Conservation (phyloP, 2,797 vertebrate genomes). For the Acipenser oxyrinchus region DNA sequence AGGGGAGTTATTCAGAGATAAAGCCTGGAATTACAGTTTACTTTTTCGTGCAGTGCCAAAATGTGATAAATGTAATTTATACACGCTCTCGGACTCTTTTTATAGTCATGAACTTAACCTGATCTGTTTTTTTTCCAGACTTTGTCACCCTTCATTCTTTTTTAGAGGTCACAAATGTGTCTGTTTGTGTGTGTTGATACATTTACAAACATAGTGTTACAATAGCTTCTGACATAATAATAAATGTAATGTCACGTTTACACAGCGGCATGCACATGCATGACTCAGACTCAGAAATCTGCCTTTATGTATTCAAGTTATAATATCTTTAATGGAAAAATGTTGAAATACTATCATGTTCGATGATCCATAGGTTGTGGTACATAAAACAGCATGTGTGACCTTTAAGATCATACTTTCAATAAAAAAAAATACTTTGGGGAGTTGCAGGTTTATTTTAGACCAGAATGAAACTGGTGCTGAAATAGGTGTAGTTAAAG, state of each 20-base stretch:
- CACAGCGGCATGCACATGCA: conserved; percentile 2
- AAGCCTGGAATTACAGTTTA: conserved; percentile 44
- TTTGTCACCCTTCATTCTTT: conserved; percentile 7
- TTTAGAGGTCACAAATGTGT: conserved; percentile 2
- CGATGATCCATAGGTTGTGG: conserved; percentile 1
- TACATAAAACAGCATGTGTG: conserved; percentile 3
- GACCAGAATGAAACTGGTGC: no score
- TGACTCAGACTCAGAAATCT: not conserved
- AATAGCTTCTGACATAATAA: conserved; percentile 16
- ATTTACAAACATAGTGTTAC: conserved; percentile 1
- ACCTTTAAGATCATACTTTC: not conserved
- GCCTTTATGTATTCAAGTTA: not conserved
- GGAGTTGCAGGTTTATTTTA: no score
- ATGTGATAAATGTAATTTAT: conserved; percentile 10
- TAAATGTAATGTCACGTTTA: conserved; percentile 36
- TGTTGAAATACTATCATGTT: conserved; percentile 1
- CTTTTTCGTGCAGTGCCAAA: conserved; percentile 6
- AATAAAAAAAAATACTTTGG: not conserved
- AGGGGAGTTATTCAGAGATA: conserved; percentile 49
- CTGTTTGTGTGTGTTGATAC: not conserved
- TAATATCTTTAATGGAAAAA: not conserved
- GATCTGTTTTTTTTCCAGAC: conserved; percentile 4
- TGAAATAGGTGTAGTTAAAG: no score
- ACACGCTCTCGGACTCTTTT: not conserved
- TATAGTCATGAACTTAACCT: conserved; percentile 6